Percentiles rank a stretch among this genome's conserved stretches.
These are phyloP conservation scores for Exocentrus adspersus DNA, from an alignment of 2,888 invertebrate genomes.

Conservation along the genomic window DNA sequence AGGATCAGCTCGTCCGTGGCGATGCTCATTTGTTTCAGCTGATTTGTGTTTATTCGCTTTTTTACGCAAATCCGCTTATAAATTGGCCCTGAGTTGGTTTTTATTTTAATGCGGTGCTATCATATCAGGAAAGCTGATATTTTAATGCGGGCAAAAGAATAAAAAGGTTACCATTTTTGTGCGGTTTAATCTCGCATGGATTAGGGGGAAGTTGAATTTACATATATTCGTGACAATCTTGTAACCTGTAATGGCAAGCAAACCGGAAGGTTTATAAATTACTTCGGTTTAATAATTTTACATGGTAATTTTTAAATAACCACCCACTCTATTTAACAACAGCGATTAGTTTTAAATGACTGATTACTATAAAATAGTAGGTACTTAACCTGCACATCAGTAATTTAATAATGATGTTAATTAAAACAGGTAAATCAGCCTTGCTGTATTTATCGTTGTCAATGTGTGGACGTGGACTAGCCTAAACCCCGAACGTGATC, in stretches of 20 bases:
- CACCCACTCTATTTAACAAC: too few species aligned
- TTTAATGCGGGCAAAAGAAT: slow-evolving; percentile 47
- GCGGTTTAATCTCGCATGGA: slow-evolving; percentile 27
- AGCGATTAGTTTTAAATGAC: too few species aligned
- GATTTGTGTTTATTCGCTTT: slow-evolving; percentile 55
- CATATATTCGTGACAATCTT: neutral
- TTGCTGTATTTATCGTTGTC: too few species aligned
- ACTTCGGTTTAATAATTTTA: too few species aligned
- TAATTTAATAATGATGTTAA: too few species aligned
- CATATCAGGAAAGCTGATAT: slow-evolving; percentile 51
- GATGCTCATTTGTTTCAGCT: slow-evolving; percentile 59
- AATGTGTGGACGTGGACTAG: too few species aligned
- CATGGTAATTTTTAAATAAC: too few species aligned
- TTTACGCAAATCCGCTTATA: slow-evolving; percentile 52
- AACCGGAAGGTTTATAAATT: too few species aligned
- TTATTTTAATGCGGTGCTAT: slow-evolving; percentile 47
- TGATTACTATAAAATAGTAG: too few species aligned
- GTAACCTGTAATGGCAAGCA: neutral
- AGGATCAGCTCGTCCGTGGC: slow-evolving; percentile 54
- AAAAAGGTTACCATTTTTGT: slow-evolving; percentile 39
- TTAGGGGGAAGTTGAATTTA: neutral
- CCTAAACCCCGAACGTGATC: too few species aligned
- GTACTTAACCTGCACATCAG: too few species aligned
- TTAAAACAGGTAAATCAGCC: too few species aligned
- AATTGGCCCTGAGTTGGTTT: slow-evolving; percentile 50